These are phyloP conservation scores for Epizoanthus rinbou DNA, from an alignment of 92 coral and sea anemone species.

Conservation along the genomic window DNA sequence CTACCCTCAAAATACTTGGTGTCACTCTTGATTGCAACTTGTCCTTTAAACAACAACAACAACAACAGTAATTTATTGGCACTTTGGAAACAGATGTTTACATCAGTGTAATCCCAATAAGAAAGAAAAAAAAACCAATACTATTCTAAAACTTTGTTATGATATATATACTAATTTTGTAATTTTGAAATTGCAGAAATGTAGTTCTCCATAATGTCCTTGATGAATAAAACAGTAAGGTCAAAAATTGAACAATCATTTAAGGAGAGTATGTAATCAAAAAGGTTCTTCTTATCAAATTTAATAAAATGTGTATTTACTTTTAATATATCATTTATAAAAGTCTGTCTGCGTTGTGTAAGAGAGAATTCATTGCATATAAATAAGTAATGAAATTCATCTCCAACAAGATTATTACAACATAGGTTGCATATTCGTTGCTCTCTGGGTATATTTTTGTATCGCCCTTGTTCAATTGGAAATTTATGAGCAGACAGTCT, in stretches of 20 bases:
- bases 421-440: slow-evolving; percentile 35
- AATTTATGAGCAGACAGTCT: slow-evolving; percentile 39
- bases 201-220: slow-evolving; percentile 20
- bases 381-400: slow-evolving; percentile 31
- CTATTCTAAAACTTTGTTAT: slow-evolving; percentile 21
- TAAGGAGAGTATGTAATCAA: slow-evolving; percentile 18
- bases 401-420: slow-evolving; percentile 25
- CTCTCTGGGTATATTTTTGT: slow-evolving; percentile 26
- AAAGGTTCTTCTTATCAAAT: slow-evolving; percentile 24
- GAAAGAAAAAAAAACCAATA: background rate
- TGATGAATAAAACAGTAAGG: slow-evolving; percentile 1
- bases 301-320: background rate
- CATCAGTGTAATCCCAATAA: slow-evolving; percentile 12
- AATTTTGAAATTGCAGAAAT: slow-evolving; percentile 12
- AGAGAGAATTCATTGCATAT: slow-evolving; percentile 14
- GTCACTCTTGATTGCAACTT: no score
- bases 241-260: slow-evolving; percentile 12
- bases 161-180: slow-evolving; percentile 17
- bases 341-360: background rate
- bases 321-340: slow-evolving; percentile 19
- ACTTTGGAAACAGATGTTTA: slow-evolving; percentile 16
- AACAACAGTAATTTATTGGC: slow-evolving; percentile 16
- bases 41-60: background rate
- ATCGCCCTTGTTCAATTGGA: slow-evolving; percentile 36
- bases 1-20: no score